Base-by-base conservation (phyloP, 1,140 invertebrate genomes). In the Lasioglossum albipes region DNA sequence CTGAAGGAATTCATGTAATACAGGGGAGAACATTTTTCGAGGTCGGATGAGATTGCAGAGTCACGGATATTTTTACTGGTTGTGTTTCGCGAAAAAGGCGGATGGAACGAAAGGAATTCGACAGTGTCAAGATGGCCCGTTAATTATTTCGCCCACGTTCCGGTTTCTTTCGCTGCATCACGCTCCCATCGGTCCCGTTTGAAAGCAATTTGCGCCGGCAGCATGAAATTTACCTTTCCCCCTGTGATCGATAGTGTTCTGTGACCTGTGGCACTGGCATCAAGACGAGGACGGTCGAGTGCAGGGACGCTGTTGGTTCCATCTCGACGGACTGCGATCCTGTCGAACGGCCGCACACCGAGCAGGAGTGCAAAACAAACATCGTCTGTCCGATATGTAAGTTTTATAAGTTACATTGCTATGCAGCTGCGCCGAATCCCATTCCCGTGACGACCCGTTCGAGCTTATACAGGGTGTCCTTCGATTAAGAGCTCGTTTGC, bases 201-300 rank as follows among this genome's bases (percentile, higher is more conserved):
- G 10, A 6, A 52, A 59, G 54, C 31, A 31, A 69, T 69, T 76
- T 41, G 7, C 52, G 52, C 0, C n/a, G 16, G 0, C 54, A 12
- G n/a, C 18, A 20, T 36, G 49, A 74, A 74, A 59, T 27, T 74
- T n/a, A 74, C 65, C 59, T 54, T 74, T 57, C 18, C 12, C 20
- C 2, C 18, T 79, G 20, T 59, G 49, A 67, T 81, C 82, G 90
- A 45, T 91, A 98, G 97, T 98, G 97, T 90, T 98, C 97, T n/a
- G 96, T 96, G 12, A 96, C 96, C 3, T 98, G 97, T 89, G 97
- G 97, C 7, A 95, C 95, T 90, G 97, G 97, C 0, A 93, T 96
- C n/a, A 97, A 97, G 92, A 96, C 96, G 6, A 94, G 97, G 42
- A 95, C 94, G 27, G 96, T 98, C n/a, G 95, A 97, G 88, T 98